phyloP scores from a whole-genome alignment of 1,140 invertebrate species.

The Pentalonia nigronervosa region DNA sequence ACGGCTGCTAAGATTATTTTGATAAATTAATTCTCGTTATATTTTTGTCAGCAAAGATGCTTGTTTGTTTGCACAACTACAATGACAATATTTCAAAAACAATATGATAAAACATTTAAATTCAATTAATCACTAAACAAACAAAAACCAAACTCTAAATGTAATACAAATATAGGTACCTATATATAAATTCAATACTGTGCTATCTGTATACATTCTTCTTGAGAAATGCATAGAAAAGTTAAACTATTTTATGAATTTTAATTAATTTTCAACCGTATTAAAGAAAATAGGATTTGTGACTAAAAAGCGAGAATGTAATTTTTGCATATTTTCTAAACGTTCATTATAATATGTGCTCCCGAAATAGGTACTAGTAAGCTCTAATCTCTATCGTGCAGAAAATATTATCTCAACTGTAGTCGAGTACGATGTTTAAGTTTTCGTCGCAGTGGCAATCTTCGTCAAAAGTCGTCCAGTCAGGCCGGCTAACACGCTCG shows the following conservation, averaged over 20 bases:
- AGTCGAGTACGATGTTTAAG: not conserved
- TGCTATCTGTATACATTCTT: not conserved
- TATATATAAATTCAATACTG: not conserved
- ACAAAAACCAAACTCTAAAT: not conserved
- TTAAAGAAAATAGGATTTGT: not conserved
- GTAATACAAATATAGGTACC: not conserved
- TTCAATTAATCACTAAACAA: not conserved
- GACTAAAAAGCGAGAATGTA: not conserved
- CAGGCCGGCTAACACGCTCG: too few relatives aligned
- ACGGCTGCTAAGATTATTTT: conserved; percentile 5
- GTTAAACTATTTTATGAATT: conserved; percentile 4
- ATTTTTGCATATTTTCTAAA: conserved; percentile 1
- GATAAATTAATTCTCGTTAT: not conserved
- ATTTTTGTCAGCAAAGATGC: not conserved
- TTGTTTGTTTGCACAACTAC: not conserved
- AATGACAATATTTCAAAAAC: not conserved
- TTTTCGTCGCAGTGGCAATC: not conserved
- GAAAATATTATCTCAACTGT: not conserved
- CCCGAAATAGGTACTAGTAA: not conserved
- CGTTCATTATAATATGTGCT: not conserved
- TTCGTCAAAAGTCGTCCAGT: not conserved
- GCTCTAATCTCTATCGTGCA: not conserved
- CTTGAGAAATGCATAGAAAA: not conserved
- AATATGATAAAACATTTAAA: conserved; percentile 7
- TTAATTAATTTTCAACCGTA: not conserved